Conservation (phyloP, 1,140 invertebrate species). For the Cydia pomonella region DNA sequence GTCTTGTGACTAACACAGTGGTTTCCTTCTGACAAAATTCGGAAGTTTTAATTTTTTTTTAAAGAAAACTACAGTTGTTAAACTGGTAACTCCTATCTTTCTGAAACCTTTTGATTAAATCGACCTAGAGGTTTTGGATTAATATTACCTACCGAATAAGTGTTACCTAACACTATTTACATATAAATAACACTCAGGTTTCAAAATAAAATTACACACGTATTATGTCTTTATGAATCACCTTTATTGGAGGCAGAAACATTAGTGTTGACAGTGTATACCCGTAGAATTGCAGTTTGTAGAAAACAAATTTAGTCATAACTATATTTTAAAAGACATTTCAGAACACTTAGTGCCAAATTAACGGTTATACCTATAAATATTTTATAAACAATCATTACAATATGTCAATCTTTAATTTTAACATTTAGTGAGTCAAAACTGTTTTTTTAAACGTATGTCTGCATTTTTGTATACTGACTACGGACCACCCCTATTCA, state of each 20-base stretch:
- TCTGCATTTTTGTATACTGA: too few species aligned
- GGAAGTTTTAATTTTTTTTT: too few species aligned
- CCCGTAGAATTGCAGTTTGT: slow-evolving; percentile 35
- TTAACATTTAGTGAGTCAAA: neutral
- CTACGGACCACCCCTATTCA: too few species aligned
- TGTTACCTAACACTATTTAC: too few species aligned
- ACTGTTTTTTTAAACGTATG: neutral
- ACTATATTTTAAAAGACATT: slow-evolving; percentile 26
- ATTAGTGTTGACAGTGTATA: slow-evolving; percentile 56
- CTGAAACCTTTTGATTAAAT: too few species aligned
- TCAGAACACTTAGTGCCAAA: slow-evolving; percentile 40
- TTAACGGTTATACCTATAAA: slow-evolving; percentile 43
- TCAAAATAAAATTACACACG: neutral
- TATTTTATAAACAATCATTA: slow-evolving; percentile 40
- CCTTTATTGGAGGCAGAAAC: slow-evolving; percentile 66
- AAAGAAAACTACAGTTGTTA: too few species aligned
- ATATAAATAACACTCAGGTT: neutral
- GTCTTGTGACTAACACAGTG: too few species aligned
- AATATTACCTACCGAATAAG: too few species aligned
- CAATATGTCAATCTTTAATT: neutral
- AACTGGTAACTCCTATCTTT: too few species aligned
- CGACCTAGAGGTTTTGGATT: too few species aligned
- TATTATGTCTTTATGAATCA: slow-evolving; percentile 54
- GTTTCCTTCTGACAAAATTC: too few species aligned
- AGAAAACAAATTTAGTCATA: slow-evolving; percentile 14